Conservation (phyloP, 2,113 vertebrate species). For the Paedocypris sp. region DNA sequence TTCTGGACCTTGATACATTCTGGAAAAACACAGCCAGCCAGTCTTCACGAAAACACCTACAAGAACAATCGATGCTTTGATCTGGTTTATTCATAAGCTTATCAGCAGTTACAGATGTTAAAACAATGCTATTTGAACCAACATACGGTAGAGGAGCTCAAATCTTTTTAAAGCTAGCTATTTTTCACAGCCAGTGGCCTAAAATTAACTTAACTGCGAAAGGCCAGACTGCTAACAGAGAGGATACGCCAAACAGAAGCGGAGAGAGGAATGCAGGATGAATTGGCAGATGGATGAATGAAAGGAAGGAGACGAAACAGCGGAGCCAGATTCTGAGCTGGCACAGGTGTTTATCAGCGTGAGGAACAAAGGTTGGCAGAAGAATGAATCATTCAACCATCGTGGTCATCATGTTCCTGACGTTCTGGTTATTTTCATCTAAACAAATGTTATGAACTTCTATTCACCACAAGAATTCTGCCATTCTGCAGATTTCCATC, state of each 20-base stretch:
- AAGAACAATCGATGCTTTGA: neutral
- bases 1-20: neutral
- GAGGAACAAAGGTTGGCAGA: constrained; percentile 10
- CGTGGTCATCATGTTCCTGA: too few species aligned
- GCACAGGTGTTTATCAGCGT: constrained; percentile 25
- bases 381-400: constrained; percentile 10
- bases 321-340: constrained; percentile 15
- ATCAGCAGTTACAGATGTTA: neutral
- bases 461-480: too few species aligned
- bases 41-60: neutral
- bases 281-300: constrained; percentile 18
- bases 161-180: neutral
- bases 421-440: too few species aligned
- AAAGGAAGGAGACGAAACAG: neutral
- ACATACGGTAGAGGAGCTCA: neutral
- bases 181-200: constrained; percentile 16
- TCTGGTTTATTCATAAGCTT: neutral
- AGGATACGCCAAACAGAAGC: constrained; percentile 16
- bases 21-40: neutral
- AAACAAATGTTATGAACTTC: too few species aligned
- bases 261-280: constrained; percentile 3
- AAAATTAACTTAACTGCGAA: constrained; percentile 7
- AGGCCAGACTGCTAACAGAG: constrained; percentile 12
- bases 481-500: too few species aligned
- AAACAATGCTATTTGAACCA: neutral